Percentiles rank a stretch among this genome's conserved stretches.
phyloP scores from a whole-genome alignment of 2,888 invertebrate genomes.

The Callinectes sapidus region DNA sequence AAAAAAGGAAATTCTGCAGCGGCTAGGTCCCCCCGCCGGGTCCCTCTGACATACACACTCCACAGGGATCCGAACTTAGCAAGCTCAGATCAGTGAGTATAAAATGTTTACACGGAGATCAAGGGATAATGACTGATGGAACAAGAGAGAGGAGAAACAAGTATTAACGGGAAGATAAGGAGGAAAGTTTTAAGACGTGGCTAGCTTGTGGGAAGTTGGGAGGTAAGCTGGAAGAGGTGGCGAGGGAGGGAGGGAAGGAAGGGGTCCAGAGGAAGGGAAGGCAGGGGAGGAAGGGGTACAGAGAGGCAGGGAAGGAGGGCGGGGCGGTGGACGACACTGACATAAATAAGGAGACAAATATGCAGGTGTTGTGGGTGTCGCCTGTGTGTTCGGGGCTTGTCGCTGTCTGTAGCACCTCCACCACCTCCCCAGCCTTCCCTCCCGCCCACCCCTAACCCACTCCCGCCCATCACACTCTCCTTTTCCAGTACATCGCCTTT shows the following conservation, averaged over 20 bases:
- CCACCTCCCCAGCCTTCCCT: conserved; percentile 3
- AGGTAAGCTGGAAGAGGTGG: background rate
- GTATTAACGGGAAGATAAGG: background rate
- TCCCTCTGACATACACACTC: background rate
- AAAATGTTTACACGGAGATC: background rate
- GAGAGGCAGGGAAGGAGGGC: conserved; percentile 28
- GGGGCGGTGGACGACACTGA: conserved; percentile 32
- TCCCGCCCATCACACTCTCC: conserved; percentile 16
- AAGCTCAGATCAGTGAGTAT: background rate
- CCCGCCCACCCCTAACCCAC: background rate
- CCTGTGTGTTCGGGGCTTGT: conserved; percentile 3
- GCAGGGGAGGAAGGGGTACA: background rate
- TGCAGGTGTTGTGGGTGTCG: conserved; percentile 49
- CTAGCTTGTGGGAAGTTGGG: background rate
- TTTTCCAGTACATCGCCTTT: background rate
- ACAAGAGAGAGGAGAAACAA: background rate
- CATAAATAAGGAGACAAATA: conserved; percentile 50
- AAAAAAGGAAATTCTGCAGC: background rate
- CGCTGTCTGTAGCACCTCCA: conserved; percentile 43
- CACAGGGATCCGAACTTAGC: background rate
- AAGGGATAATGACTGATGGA: background rate
- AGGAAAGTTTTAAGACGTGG: conserved; percentile 15
- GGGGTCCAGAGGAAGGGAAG: background rate
- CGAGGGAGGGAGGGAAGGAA: conserved; percentile 18
- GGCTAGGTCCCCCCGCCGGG: background rate